Base-by-base conservation (phyloP, 1,140 invertebrate species). In the Drosophila setifemur region DNA sequence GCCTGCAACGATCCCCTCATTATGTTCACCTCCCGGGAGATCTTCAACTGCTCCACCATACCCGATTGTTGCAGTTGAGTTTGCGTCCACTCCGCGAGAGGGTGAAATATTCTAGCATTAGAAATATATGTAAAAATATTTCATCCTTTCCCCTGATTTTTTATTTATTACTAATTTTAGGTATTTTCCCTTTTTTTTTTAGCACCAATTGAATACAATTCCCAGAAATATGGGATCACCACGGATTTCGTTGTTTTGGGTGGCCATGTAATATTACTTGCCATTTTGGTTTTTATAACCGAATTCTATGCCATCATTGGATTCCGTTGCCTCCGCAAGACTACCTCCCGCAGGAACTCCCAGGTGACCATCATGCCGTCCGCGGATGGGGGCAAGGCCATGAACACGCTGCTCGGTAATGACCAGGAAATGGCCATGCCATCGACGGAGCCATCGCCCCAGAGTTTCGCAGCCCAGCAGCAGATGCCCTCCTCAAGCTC, bases 31-130 rank as follows among this genome's bases (percentile, higher is more conserved):
- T 88, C 82, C 6, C n/a, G 4, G 1, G 8, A 52, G 1, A 4
- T 87, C 4, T 39, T 49, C 4, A 21, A 58, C 0, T 88, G 82
- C 40, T 0, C 42, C 0, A 19, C 7, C 2, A 1, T 2, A 0
- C 82, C 82, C 6, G 57, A 75, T 11, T 87, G 82, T 45, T 83
- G 83, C 73, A 21, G 82, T 87, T 82, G 29, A 68, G 66, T 21
- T 18, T 12, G 4, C 11, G 4, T 25, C 14, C 25, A 14, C 0
- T 5, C 2, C n/a, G n/a, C n/a, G n/a, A n/a, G n/a, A n/a, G n/a
- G n/a, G n/a, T n/a, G n/a, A n/a, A n/a, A n/a, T n/a, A n/a, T n/a
- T n/a, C n/a, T n/a, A n/a, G n/a, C n/a, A n/a, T n/a, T n/a, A n/a
- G n/a, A n/a, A n/a, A n/a, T n/a, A n/a, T n/a, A n/a, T n/a, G n/a